Percentiles rank a stretch among this genome's conserved stretches.
Conservation (phyloP, 2,113 vertebrate genomes). For the Dryoscopus gambensis region DNA sequence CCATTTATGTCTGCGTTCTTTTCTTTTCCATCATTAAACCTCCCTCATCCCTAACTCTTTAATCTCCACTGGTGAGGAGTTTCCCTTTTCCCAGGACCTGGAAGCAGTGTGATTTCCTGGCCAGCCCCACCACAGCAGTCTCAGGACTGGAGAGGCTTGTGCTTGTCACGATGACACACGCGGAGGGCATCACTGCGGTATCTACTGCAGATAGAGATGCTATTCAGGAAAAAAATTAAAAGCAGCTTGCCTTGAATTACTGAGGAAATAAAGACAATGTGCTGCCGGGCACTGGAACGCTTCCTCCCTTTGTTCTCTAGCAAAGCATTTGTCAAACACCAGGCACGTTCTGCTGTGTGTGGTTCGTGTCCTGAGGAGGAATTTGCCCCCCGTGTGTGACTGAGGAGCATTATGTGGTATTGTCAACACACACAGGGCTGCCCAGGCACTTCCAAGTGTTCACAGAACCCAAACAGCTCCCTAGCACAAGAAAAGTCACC, state of each 20-base stretch:
- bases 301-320: neutral
- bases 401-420: neutral
- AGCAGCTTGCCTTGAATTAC: neutral
- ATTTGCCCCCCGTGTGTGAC: neutral
- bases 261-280: neutral
- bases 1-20: neutral
- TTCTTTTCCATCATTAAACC: neutral
- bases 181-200: neutral
- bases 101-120: neutral
- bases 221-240: neutral
- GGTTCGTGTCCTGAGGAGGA: neutral
- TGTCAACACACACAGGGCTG: neutral
- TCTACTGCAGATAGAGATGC: neutral
- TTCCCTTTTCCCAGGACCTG: neutral
- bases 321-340: neutral
- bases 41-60: neutral
- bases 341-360: accelerated
- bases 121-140: neutral
- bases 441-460: neutral
- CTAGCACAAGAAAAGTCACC: neutral
- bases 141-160: neutral
- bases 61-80: neutral
- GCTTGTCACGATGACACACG: neutral
- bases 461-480: neutral
- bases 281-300: neutral